Evolutionary conservation across 2,888 invertebrate species (phyloP).

Genomic region (Erebia epiphron): DNA sequence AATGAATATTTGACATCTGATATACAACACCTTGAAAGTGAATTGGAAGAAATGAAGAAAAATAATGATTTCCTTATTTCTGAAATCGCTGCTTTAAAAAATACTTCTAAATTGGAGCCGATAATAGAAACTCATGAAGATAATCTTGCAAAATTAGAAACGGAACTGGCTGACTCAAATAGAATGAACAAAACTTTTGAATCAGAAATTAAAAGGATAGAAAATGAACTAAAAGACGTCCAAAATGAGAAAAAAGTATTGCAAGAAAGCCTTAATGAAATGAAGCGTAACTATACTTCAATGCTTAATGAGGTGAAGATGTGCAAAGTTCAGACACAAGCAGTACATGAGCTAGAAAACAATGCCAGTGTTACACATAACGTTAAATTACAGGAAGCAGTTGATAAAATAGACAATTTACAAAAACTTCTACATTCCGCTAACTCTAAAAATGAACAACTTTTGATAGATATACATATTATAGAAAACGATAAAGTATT

Average conservation of each 20-base stretch:
- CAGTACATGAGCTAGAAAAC: conserved; percentile 76
- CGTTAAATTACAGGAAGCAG: conserved; percentile 56
- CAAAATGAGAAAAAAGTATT: conserved; percentile 70
- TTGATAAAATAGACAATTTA: conserved; percentile 69
- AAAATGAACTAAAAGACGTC: conserved; percentile 78
- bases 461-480: conserved; percentile 78
- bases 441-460: conserved; percentile 73
- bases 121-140: conserved; percentile 89
- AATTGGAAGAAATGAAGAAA: conserved; percentile 85
- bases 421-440: conserved; percentile 62
- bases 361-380: conserved; percentile 56
- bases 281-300: conserved; percentile 80
- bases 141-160: conserved; percentile 84
- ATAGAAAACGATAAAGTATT: conserved; percentile 79
- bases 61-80: conserved; percentile 87
- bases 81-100: conserved; percentile 85
- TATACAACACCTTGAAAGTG: conserved; percentile 82
- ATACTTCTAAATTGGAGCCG: conserved; percentile 86
- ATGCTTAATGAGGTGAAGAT: conserved; percentile 72
- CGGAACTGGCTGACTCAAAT: conserved; percentile 85
- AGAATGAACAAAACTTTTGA: conserved; percentile 83
- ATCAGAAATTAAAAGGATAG: conserved; percentile 82
- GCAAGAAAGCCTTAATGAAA: conserved; percentile 76
- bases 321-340: conserved; percentile 72
- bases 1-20: conserved; percentile 77